Base-by-base conservation (phyloP, 37 sponge, comb jelly and placozoan genomes). In the Beroe ovata region DNA sequence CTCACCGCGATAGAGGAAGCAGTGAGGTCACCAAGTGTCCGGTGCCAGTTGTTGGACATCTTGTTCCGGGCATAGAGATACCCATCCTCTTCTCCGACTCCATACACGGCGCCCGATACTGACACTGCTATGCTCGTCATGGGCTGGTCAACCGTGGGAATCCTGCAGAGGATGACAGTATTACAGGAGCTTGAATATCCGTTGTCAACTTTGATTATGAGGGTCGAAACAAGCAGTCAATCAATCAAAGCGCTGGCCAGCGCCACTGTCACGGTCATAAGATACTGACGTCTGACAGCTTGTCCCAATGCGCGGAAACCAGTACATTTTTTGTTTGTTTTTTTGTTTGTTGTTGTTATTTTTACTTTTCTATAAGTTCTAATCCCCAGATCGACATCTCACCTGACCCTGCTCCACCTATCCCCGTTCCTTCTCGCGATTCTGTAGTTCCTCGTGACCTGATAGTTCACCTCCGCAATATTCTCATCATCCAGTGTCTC, bases 31-130 rank as follows among this genome's bases (percentile, higher is more conserved):
- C 33, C 41, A 8, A 77, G 84, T n/a, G 84, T 77, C 16, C 28
- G 41, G 28, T 77, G 84, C 84, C 84, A 77, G 84, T 39, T 36
- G 42, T 39, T 42, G 20, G n/a, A 42, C 26, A 77, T 30, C 26
- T 28, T 42, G 84, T 23, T 77, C 54, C 84, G 35, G 28, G 41
- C 28, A 29, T 77, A 77, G 42, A 77, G n/a, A 23, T 38, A 6
- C 20, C 84, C 84, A 41, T 77, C 84, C 63, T 62, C 63, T 25
- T 66, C 69, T 42, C 84, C 84, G 25, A 77, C 84, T 14, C 36
- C 84, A 54, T 77, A 77, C 54, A 77, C 33, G 22, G 26, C 33
- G 0, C 84, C 84, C 1, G 42, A 42, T 23, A 28, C 1, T n/a
- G 38, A 8, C 14, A 35, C 33, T 11, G 84, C 84, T 3, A 77